Evolutionary conservation across 2,113 vertebrate genomes (phyloP), one percentile per base, ranked within the genome.

Genomic region (Triplophysa siluroides): DNA sequence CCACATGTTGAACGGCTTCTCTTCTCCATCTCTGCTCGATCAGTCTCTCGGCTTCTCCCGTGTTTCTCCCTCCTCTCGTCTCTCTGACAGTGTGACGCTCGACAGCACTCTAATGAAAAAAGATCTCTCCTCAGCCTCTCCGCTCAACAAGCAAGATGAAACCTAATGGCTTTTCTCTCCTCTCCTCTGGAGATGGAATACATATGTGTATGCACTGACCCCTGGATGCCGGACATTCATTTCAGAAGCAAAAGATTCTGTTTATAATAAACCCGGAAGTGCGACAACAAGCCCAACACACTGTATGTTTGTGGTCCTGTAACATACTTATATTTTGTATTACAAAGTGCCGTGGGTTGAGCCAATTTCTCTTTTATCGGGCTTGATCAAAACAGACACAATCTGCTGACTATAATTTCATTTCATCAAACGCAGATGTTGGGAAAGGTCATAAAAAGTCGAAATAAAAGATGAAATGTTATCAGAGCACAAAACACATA

Each of bases 51-150:
- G 78, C 83, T 70, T 79, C 83, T 85, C 78, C 83, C 80, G 78
- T 58, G 71, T 83, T 83, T 87, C 85, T 84, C 83, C 82, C 78
- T 72, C 82, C 19, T 64, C 62, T 62, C 77, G 23, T 26, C 77
- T 80, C 74, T 60, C 23, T n/a, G 69, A 41, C 78, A 18, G 29
- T 69, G 80, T 6, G 81, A 76, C 75, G 41, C 81, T 83, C 78
- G 80, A 91, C 91, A 92, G 90, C 90, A 89, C 90, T 91, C 91
- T 93, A 92, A 93, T 93, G 92, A 93, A 93, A 93, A 92, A 90
- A 92, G 92, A 92, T 91, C 91, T 91, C 91, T 92, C 89, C 92
- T 90, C 88, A 90, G 90, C 90, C 90, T 88, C 88, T 91, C 91
- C 90, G 91, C 91, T 90, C 88, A 91, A 91, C 91, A 90, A 90